A percentile compares a stretch with the other conserved stretches of the same genome.
Conservation (phyloP, 2,797 vertebrate species). For the Anas bernieri region DNA sequence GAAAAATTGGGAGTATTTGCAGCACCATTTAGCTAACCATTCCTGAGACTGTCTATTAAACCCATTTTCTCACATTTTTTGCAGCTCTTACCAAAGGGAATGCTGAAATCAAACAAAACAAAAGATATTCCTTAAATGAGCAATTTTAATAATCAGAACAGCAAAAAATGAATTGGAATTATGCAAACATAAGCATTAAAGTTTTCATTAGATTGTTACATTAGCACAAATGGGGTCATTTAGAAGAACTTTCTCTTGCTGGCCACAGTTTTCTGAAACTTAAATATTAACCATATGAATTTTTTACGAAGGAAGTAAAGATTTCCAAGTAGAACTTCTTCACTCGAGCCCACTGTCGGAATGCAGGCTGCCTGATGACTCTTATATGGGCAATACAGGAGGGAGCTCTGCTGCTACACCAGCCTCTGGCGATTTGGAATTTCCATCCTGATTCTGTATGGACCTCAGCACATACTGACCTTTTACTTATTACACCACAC, state of each 20-base stretch:
- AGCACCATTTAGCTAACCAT: constrained; percentile 61
- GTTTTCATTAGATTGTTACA: constrained; percentile 67
- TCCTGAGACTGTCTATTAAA: constrained; percentile 68
- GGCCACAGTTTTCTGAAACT: constrained; percentile 66
- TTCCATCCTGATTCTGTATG: background rate
- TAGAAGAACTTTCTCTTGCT: constrained; percentile 56
- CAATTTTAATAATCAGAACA: constrained; percentile 50
- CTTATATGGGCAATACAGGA: background rate
- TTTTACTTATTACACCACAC: constrained; percentile 18
- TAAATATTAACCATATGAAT: constrained; percentile 77
- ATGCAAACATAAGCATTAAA: constrained; percentile 69
- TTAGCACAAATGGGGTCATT: constrained; percentile 68
- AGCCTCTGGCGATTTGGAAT: background rate
- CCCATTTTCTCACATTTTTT: constrained; percentile 47
- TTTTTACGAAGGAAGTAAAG: constrained; percentile 64
- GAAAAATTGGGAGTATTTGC: constrained; percentile 61
- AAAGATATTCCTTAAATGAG: constrained; percentile 56
- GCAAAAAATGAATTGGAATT: constrained; percentile 59
- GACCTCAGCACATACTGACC: constrained; percentile 31
- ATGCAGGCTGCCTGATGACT: background rate
- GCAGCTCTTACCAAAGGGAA: constrained; percentile 58
- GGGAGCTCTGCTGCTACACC: background rate
- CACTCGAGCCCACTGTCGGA: background rate
- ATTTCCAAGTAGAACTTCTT: constrained; percentile 32
- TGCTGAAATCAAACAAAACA: constrained; percentile 67